Base-by-base conservation (phyloP, 2,797 vertebrate genomes). In the Sebastes elongatus region DNA sequence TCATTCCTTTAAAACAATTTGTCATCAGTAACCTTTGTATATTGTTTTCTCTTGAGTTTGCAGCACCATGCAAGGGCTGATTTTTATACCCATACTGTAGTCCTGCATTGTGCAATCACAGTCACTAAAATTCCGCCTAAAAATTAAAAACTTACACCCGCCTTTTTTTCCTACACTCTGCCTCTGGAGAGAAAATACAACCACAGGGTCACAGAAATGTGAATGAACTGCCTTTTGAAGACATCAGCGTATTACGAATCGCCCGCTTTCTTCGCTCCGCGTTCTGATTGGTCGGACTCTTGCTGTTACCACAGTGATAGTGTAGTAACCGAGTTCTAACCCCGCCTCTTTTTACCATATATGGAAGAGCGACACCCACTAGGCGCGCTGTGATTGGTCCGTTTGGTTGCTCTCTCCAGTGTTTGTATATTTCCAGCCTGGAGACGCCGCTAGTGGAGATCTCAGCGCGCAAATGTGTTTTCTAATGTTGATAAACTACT, bases 391-490 rank as follows among this genome's bases (percentile, higher is more conserved):
- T 88, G 91, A 96, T 96, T 96, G 96, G 96, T 49, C 74, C 61
- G 78, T 74, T 38, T 14, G 35, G 27, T 64, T 42, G 30, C 61
- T 70, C 79, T 87, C 83, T 14, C 81, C 92, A 91, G 87, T 92
- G 94, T 95, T 96, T 95, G 94, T 95, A 95, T 94, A 95, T 94
- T 91, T 76, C 90, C 89, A 86, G 74, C 81, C 67, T 38, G 62
- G 57, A 71, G 63, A 88, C 86, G 56, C 85, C 61, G 82, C 90
- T 88, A 38, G 86, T 89, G 81, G 86, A 33, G 89, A 88, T 86
- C 94, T 95, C 94, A 95, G 94, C 95, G 96, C 95, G 95, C 94
- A 95, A 95, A 95, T 95, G 95, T 92, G 74, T 90, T 83, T 91
- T 86, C 74, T 80, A 87, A 92, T 86, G 83, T 88, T 91, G 64